Evolutionary conservation across 1,140 invertebrate genomes (phyloP), one percentile per base, ranked within the genome.

Genomic region (Zaprionus ghesquierei): DNA sequence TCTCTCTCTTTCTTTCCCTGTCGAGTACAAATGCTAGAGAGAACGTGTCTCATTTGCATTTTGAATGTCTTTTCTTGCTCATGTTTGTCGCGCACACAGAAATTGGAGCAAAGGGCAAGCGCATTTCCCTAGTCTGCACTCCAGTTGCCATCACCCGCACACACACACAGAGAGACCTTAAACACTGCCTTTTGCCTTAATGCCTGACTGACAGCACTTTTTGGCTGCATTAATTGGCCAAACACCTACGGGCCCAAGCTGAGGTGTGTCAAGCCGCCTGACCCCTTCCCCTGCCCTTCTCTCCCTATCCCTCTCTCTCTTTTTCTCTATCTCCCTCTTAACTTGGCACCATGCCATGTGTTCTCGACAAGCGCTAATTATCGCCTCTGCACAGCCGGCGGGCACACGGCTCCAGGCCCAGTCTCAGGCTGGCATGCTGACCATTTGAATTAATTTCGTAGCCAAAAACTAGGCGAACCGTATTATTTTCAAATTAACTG

Each of bases 11-110:
- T 51, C 35, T 41, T 38, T 35, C 13, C 6, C 9, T 35, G 20
- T 8, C 12, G 0, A 31, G n/a, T 71, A n/a, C n/a, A n/a, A n/a
- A n/a, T n/a, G n/a, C n/a, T 82, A 55, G 60, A 87, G 81, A 60
- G 56, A 86, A 82, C 82, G 84, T 89, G 84, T 53, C 84, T 89
- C 78, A 87, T 89, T 89, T 87, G 79, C 84, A 87, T 89, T 89
- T 87, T 89, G 84, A 87, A 89, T 89, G 84, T 84, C 71, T 64
- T 38, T 38, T 38, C 29, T 15, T 58, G 18, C 27, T 35, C 10
- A 46, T 27, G 50, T 22, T 46, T 44, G 49, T 49, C 22, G 49
- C 71, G 60, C 75, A 75, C 79, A 84, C 84, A 68, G 63, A 84
- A 87, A 87, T 74, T 87, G 50, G 82, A 87, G 82, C 82, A 87